phyloP scores from a whole-genome alignment of 2,888 invertebrate genomes.

The Campopleginae sp. region DNA sequence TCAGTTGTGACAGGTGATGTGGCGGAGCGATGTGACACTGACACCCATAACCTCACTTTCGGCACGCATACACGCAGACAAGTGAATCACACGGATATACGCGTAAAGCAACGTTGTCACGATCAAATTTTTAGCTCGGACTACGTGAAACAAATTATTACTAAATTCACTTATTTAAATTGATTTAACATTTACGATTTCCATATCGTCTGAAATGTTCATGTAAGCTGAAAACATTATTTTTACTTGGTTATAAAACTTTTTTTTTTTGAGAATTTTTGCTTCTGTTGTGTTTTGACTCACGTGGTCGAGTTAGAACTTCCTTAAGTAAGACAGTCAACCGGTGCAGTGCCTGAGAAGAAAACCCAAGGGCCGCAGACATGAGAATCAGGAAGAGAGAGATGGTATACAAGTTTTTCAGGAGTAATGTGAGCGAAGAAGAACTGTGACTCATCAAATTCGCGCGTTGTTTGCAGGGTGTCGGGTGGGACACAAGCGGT shows the following conservation, averaged over 20 bases:
- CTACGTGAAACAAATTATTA: slow-evolving; percentile 12
- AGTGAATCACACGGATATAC: slow-evolving; percentile 6
- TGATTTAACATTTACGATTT: background rate
- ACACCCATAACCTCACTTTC: background rate
- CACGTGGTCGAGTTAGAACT: no score
- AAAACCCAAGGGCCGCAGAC: background rate
- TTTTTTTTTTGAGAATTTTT: no score
- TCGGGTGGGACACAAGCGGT: background rate
- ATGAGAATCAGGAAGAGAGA: background rate
- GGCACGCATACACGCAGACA: slow-evolving; percentile 19
- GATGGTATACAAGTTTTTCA: background rate
- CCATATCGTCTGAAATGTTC: background rate
- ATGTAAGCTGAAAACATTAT: background rate
- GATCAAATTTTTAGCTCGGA: slow-evolving; percentile 13
- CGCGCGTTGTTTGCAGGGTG: background rate
- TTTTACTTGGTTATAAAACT: background rate
- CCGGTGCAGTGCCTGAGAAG: background rate
- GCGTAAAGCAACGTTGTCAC: slow-evolving; percentile 1
- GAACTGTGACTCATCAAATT: background rate
- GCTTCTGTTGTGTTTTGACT: no score
- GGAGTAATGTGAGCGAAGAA: background rate
- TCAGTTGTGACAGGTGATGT: background rate
- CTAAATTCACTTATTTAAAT: slow-evolving; percentile 1
- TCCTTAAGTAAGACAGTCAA: background rate
- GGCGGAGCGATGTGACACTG: background rate